Percentiles rank a stretch among this genome's conserved stretches.
These are phyloP conservation scores for Uropsilus gracilis DNA, from an alignment of 2,113 vertebrate species.

Conservation along the genomic window DNA sequence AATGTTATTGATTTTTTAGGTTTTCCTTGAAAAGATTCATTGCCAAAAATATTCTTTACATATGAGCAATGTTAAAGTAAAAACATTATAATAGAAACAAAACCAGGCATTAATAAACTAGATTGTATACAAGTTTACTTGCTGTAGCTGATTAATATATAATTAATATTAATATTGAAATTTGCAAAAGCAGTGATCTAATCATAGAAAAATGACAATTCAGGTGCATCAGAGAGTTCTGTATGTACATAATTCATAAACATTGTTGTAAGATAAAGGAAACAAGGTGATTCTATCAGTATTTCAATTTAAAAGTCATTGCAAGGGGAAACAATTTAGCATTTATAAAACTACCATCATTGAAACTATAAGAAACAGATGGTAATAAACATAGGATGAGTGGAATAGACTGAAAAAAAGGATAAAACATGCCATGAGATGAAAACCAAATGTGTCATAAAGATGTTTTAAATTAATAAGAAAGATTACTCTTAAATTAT, in stretches of 20 bases:
- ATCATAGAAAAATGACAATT: background rate
- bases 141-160: background rate
- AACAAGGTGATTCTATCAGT: background rate
- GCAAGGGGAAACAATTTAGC: background rate
- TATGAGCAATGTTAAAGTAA: conserved; percentile 20
- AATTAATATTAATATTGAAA: conserved; percentile 50
- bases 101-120: background rate
- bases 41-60: conserved; percentile 30
- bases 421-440: background rate
- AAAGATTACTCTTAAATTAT: background rate
- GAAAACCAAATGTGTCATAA: background rate
- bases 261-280: background rate
- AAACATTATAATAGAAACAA: conserved; percentile 46
- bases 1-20: conserved; percentile 55
- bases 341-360: background rate
- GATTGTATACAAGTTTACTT: background rate
- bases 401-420: background rate
- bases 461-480: background rate
- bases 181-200: background rate
- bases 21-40: conserved; percentile 62
- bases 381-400: background rate
- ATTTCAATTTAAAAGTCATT: background rate
- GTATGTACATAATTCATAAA: background rate
- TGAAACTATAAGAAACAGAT: background rate
- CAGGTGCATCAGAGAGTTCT: background rate